Evolutionary conservation across 2,113 vertebrate genomes (phyloP).

Genomic region (Thunnus maccoyii): DNA sequence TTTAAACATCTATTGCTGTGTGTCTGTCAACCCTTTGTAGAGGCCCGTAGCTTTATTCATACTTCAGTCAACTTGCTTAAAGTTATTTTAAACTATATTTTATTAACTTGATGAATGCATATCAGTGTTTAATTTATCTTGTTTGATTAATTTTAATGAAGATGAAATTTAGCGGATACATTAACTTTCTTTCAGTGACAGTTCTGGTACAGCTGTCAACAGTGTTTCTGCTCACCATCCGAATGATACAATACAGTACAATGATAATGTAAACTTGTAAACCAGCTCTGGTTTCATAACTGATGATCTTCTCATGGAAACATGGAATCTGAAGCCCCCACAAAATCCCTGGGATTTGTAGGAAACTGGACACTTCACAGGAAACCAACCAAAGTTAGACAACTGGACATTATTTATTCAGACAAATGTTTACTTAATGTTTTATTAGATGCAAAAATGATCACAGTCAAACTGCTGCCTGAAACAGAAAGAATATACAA

Average conservation of each 20-base stretch:
- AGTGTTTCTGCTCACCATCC: slow-evolving; percentile 9
- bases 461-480: no score
- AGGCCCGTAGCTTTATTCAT: no score
- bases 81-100: no score
- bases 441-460: no score
- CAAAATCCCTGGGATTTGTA: not conserved
- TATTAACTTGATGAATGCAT: not conserved
- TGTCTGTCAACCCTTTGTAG: not conserved
- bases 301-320: slow-evolving; percentile 2
- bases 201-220: not conserved
- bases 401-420: not conserved
- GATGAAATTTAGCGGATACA: no score
- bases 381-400: not conserved
- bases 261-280: slow-evolving; percentile 15
- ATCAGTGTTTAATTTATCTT: not conserved
- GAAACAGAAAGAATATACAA: no score
- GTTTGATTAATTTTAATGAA: not conserved
- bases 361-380: not conserved
- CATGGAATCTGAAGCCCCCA: not conserved
- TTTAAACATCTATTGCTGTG: not conserved
- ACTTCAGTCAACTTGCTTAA: not conserved
- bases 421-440: no score
- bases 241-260: not conserved
- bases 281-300: slow-evolving; percentile 1
- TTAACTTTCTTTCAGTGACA: not conserved